phyloP scores from a whole-genome alignment of 2,888 invertebrate species.

The Apodemia zela region DNA sequence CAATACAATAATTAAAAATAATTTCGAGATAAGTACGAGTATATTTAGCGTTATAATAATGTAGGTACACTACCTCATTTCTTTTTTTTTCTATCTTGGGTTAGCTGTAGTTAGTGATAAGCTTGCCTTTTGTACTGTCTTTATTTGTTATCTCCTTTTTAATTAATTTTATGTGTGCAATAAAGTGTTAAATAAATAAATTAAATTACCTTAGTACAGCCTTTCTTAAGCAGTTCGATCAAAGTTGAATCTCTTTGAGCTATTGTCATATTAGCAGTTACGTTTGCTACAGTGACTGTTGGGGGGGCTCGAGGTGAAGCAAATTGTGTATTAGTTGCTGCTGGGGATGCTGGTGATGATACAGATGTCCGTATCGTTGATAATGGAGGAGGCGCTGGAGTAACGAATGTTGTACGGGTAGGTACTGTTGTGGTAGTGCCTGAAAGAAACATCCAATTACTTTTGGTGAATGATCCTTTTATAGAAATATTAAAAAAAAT shows the following conservation, averaged over 20 bases:
- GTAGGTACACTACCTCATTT: no score
- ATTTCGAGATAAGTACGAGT: no score
- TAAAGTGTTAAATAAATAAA: no score
- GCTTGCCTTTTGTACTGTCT: no score
- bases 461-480: background rate
- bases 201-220: constrained; percentile 74
- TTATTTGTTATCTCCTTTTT: no score
- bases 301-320: constrained; percentile 65
- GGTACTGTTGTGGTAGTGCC: constrained; percentile 45
- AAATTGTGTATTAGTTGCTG: constrained; percentile 70
- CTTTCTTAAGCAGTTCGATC: constrained; percentile 88
- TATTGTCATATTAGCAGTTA: constrained; percentile 42
- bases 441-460: constrained; percentile 32
- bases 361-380: constrained; percentile 56
- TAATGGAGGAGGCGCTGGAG: constrained; percentile 69
- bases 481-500: no score
- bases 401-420: constrained; percentile 60
- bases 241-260: constrained; percentile 87
- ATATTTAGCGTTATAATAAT: no score
- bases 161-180: no score
- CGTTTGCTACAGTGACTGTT: constrained; percentile 57
- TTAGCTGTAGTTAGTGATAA: no score
- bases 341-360: constrained; percentile 62
- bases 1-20: no score
- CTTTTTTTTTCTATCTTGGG: no score